A percentile compares a stretch with the other conserved stretches of the same genome.
Evolutionary conservation across 2,888 invertebrate species (phyloP).

Genomic region (Buathra laborator): DNA sequence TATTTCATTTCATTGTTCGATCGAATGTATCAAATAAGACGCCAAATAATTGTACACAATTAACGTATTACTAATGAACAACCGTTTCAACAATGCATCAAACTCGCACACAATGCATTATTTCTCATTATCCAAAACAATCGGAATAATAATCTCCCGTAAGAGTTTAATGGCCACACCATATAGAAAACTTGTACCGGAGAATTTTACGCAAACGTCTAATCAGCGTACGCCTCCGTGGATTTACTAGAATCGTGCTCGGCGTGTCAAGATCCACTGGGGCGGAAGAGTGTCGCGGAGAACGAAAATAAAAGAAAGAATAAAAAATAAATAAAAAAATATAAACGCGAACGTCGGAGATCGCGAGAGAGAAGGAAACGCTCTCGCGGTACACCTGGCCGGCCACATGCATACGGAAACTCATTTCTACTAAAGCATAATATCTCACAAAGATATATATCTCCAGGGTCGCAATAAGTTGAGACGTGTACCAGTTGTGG

Average conservation of each 20-base stretch:
- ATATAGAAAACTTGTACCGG: no score
- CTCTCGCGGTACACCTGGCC: conserved; percentile 38
- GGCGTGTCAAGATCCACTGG: conserved; percentile 33
- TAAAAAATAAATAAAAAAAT: neutral
- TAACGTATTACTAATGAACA: no score
- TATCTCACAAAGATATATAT: conserved; percentile 70
- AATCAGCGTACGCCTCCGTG: neutral
- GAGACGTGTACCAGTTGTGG: conserved; percentile 50
- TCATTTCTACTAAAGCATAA: conserved; percentile 74
- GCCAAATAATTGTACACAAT: no score
- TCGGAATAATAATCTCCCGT: neutral
- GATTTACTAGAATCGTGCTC: conserved; percentile 29
- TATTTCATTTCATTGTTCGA: no score
- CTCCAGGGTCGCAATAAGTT: conserved; percentile 59
- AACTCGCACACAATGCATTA: no score
- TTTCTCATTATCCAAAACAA: neutral
- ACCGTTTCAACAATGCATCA: no score
- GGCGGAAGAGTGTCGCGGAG: neutral
- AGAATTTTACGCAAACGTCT: neutral
- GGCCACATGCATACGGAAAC: conserved; percentile 68
- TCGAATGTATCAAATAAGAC: no score
- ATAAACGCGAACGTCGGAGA: neutral
- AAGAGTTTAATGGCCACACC: neutral
- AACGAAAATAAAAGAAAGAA: conserved; percentile 1
- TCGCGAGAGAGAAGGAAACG: conserved; percentile 39